Base-by-base conservation (phyloP, 2,113 vertebrate species). In the Rhinoptilus africanus region DNA sequence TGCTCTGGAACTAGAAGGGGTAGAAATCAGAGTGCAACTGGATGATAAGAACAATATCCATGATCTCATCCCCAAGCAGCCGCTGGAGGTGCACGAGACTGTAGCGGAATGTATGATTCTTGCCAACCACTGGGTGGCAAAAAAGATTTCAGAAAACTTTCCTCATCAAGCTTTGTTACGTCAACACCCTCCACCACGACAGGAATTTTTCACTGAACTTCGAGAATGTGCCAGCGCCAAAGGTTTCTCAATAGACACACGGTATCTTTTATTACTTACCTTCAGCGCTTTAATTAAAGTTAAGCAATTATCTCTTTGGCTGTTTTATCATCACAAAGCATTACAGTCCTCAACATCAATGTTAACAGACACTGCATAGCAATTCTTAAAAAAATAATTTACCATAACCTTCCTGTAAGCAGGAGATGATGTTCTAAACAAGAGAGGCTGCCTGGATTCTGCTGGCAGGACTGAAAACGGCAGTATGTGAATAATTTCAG, bases 101-200 rank as follows among this genome's bases (percentile, higher is more conserved):
- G 99, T 99, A 73, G 99, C 99, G 0, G 99, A 99, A 77, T 99
- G 99, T 92, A 99, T 99, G 99, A 99, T 99, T 89, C 98, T 99
- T 32, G 99, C 99, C 96, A 99, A 99, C 98, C 99, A 99, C 98
- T 99, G 99, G 99, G 99, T 99, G 92, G 99, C 99, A 21, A 98
- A 98, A 93, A 99, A 99, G 97, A 99, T 99, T 92, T 98, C 98
- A 74, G 98, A 99, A 95, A 66, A 51, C 30, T 99, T 99, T 92
- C 99, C 99, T 13, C 98, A 98, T 6, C 99, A 98, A 71, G 98
- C 99, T 16, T 95, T 99, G 95, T 95, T 99, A 76, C 98, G 99
- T 35, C 98, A 97, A 4, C 99, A 99, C 94, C 99, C 99, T 3
- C 98, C 98, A 0, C 99, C 99, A 0, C 98, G 98, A 16, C 99